Conservation (phyloP, 2,888 invertebrate genomes). For the Dolichomitus sp. region DNA sequence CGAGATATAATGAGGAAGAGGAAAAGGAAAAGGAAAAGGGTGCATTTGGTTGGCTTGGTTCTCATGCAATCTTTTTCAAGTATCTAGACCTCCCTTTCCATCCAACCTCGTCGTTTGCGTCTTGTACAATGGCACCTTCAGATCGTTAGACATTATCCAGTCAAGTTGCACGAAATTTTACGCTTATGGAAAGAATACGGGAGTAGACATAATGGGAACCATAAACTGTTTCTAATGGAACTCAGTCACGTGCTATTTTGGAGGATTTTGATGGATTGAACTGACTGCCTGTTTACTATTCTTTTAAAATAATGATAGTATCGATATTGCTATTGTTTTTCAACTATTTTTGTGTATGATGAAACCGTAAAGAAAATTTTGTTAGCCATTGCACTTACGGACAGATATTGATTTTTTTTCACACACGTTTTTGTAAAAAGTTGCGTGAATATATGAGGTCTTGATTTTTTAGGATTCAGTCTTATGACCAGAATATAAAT, state of each 20-base stretch:
- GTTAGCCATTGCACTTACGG: neutral
- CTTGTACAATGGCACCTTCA: neutral
- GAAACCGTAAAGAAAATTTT: neutral
- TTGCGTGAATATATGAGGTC: neutral
- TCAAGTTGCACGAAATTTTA: neutral
- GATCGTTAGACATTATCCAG: neutral
- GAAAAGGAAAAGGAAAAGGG: slow-evolving; percentile 40
- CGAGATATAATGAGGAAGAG: slow-evolving; percentile 52
- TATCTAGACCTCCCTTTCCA: neutral
- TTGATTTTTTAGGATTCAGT: neutral
- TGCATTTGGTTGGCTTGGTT: slow-evolving; percentile 44
- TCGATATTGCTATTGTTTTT: too few species aligned
- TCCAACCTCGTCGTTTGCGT: neutral
- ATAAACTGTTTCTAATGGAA: neutral
- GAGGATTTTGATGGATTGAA: too few species aligned
- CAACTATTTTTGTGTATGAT: too few species aligned
- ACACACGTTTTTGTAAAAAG: too few species aligned
- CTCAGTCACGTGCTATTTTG: neutral
- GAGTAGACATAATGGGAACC: neutral
- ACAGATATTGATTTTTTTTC: neutral
- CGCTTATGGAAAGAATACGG: neutral
- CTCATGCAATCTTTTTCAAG: slow-evolving; percentile 39
- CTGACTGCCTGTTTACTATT: too few species aligned
- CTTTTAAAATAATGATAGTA: too few species aligned
- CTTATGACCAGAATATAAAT: neutral